phyloP scores from a whole-genome alignment of 2,888 invertebrate species.

The Alloscopus bannaensis region DNA sequence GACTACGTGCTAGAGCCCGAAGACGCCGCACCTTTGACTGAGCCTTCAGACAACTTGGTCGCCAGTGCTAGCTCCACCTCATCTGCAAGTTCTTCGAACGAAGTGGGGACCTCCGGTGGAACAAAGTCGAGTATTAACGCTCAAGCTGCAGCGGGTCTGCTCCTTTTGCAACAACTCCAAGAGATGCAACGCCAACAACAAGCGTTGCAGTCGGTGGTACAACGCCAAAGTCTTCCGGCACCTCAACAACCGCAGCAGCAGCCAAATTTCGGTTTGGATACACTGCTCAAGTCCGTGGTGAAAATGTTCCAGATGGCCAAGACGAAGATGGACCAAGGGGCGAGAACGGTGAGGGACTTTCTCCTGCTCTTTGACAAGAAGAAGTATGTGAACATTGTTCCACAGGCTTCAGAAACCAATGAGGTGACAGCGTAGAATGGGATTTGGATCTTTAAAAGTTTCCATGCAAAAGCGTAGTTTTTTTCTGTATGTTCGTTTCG shows the following conservation, averaged over 20 bases:
- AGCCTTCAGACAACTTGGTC: constrained; percentile 29
- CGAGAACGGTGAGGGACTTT: constrained; percentile 38
- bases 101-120: not conserved
- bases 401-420: constrained; percentile 39
- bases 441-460: not conserved
- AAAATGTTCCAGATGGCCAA: constrained; percentile 51
- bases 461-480: no score
- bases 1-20: constrained; percentile 20
- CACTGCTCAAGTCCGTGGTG: constrained; percentile 43
- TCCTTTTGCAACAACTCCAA: constrained; percentile 43
- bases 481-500: not conserved
- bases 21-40: not conserved
- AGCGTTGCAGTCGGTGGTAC: not conserved
- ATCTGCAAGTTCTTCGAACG: not conserved
- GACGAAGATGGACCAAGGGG: constrained; percentile 51
- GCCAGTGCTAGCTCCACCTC: constrained; percentile 43
- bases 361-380: constrained; percentile 42
- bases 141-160: constrained; percentile 27
- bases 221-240: not conserved
- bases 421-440: constrained; percentile 20
- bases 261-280: constrained; percentile 36
- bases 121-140: not conserved
- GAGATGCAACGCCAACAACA: constrained; percentile 30
- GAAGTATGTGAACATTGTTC: constrained; percentile 26
- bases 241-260: constrained; percentile 6